phyloP scores from a whole-genome alignment of 2,113 vertebrate species.

The Platysternon megacephalum region DNA sequence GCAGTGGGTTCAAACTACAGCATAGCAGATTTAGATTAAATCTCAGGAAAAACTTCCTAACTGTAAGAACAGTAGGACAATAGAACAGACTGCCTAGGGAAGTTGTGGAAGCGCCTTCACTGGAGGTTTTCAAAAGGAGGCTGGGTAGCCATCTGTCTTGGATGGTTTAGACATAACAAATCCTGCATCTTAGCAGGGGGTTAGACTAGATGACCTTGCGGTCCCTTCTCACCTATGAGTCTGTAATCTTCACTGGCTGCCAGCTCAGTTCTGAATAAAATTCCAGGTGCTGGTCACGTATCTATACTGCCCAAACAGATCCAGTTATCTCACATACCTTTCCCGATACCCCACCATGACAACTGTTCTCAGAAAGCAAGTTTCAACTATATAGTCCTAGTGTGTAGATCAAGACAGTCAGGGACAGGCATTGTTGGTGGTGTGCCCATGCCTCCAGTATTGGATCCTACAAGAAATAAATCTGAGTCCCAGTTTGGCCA shows the following conservation, averaged over 20 bases:
- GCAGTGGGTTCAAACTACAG: too few relatives aligned
- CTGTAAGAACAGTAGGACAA: too few relatives aligned
- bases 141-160: too few relatives aligned
- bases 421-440: not conserved
- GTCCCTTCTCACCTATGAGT: not conserved
- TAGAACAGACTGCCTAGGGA: too few relatives aligned
- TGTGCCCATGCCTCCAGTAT: not conserved
- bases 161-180: too few relatives aligned
- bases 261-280: not conserved
- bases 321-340: not conserved
- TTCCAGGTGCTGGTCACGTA: not conserved
- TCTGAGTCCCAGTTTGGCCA: fast-evolving
- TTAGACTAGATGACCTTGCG: not conserved
- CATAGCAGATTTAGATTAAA: too few relatives aligned
- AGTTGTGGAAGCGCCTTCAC: too few relatives aligned
- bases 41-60: too few relatives aligned
- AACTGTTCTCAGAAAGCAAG: not conserved
- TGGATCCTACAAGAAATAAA: not conserved
- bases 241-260: not conserved
- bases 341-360: not conserved
- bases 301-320: not conserved
- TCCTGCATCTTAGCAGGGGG: too few relatives aligned
- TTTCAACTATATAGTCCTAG: not conserved
- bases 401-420: not conserved
- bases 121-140: too few relatives aligned